Base-by-base conservation (phyloP, 53 echinoderm and acorn worm genomes). In the Apostichopus leukothele region DNA sequence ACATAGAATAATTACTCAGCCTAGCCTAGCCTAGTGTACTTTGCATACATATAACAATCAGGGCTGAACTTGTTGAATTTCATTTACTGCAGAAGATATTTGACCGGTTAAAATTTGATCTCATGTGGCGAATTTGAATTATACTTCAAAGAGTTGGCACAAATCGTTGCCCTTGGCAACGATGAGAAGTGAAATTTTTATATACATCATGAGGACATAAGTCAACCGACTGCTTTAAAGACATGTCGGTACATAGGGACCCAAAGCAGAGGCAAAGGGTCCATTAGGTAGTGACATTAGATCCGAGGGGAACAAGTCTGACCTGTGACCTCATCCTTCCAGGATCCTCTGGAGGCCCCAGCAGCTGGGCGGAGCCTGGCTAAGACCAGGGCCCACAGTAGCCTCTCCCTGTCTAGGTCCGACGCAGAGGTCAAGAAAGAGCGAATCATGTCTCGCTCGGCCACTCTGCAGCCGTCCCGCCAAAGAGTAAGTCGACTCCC, bases 391-490 rank as follows among this genome's bases (percentile, higher is more conserved):
- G 77, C 77, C 16, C 22, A 27, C 27, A 77, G 77, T 51, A 77
- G 77, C 16, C 77, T 77, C 23, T 77, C 77, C 16, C 20, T 77
- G 77, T 25, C 6, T 77, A 77, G 20, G 1, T 23, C 20, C 1
- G 77, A 77, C 3, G 77, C 77, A 39, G 51, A 77, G 50, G 51
- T 77, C 77, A 77, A 77, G 52, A 77, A 16, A 77, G 77, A 77
- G 77, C 77, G 77, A 27, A 77, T 77, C 27, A 11, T 77, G 50
- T 77, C 77, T 0, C 77, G 77, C 77, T 77, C 77, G 5, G 16
- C 13, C 16, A 77, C 77, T 16, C 77, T 77, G 23, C 77, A 77
- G 27, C 77, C 77, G 4, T 77, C 77, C 9, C 51, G 52, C 5
- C 22, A 51, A 3, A 77, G 77, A 77, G 77, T 77, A 77, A 77